Evolutionary conservation across 2,113 vertebrate genomes (phyloP).

Genomic region (Cathartes aura): DNA sequence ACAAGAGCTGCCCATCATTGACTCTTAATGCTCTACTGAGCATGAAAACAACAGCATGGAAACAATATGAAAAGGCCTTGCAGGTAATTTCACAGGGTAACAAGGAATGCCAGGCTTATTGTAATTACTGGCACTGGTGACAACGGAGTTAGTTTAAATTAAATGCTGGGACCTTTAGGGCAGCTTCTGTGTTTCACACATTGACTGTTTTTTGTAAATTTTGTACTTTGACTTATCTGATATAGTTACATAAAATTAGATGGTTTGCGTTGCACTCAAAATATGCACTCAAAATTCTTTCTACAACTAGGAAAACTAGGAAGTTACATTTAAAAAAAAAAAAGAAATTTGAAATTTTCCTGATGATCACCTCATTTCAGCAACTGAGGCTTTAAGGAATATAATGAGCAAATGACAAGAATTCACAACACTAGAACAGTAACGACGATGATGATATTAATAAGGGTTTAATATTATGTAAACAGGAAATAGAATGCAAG

Average conservation of each 20-base stretch:
- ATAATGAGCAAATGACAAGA: neutral
- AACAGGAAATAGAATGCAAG: neutral
- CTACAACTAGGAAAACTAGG: neutral
- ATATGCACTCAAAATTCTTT: neutral
- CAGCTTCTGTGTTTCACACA: neutral
- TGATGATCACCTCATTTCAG: neutral
- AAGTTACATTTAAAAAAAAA: neutral
- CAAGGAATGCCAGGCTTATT: conserved; percentile 17
- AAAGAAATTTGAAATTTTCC: neutral
- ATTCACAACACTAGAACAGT: neutral
- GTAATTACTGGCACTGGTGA: neutral
- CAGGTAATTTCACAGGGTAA: conserved; percentile 60
- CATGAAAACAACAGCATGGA: conserved; percentile 51
- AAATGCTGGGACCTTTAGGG: neutral
- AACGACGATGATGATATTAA: neutral
- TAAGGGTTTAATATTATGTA: neutral
- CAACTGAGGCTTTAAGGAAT: neutral
- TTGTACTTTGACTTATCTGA: neutral
- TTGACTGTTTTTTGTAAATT: neutral
- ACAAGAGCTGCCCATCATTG: conserved; percentile 35
- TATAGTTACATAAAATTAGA: neutral
- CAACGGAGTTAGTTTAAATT: neutral
- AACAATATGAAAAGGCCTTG: conserved; percentile 34
- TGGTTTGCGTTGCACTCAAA: neutral
- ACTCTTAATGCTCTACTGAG: conserved; percentile 44